Conservation (phyloP, 2,888 invertebrate genomes). For the Folsomia manolachei region DNA sequence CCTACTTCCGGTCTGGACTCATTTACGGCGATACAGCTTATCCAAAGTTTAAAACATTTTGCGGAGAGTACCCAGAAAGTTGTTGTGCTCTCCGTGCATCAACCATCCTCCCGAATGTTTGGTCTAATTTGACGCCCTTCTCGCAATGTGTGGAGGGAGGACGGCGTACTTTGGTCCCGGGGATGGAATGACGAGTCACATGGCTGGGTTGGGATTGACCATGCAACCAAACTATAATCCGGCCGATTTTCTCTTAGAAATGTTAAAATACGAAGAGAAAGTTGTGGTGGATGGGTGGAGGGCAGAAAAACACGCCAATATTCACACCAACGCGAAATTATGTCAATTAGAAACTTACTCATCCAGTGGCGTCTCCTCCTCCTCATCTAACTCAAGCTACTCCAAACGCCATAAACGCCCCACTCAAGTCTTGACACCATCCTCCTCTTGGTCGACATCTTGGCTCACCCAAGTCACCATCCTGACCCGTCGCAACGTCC, state of each 20-base stretch:
- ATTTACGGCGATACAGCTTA: conserved; percentile 70
- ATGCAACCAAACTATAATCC: conserved; percentile 76
- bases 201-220: conserved; percentile 66
- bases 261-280: conserved; percentile 29
- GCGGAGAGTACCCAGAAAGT: conserved; percentile 73
- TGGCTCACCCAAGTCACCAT: conserved; percentile 74
- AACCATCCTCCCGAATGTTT: conserved; percentile 79
- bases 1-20: conserved; percentile 79
- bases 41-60: conserved; percentile 69
- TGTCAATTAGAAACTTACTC: neutral
- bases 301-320: conserved; percentile 18
- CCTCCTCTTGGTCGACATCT: conserved; percentile 71
- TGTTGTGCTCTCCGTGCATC: conserved; percentile 74
- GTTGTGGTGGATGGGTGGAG: conserved; percentile 24
- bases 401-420: conserved; percentile 23
- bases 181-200: conserved; percentile 68
- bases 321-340: neutral
- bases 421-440: conserved; percentile 4
- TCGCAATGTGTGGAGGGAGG: conserved; percentile 65
- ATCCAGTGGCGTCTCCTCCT: neutral
- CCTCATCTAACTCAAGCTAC: conserved; percentile 1
- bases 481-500: conserved; percentile 69
- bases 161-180: conserved; percentile 73
- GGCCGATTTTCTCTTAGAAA: conserved; percentile 67
- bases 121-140: conserved; percentile 74